A percentile compares a stretch with the other conserved stretches of the same genome.
Evolutionary conservation across 2,797 vertebrate species (phyloP).

Genomic region (Euthynnus affinis): DNA sequence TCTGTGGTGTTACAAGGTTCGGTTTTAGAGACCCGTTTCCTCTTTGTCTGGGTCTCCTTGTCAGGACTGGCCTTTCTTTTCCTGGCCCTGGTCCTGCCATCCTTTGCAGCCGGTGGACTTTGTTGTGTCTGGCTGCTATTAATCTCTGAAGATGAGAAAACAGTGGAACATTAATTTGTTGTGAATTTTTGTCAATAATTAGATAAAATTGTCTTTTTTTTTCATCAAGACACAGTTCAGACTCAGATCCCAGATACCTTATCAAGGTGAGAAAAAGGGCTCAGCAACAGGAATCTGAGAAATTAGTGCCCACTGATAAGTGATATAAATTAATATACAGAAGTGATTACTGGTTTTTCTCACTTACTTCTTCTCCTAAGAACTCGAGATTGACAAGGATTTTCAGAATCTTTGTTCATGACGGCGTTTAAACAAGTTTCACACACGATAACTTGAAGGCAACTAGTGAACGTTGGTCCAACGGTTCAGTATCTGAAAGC

Average conservation of each 20-base stretch:
- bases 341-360: no score
- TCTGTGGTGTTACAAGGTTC: neutral
- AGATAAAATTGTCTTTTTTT: neutral
- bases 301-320: neutral
- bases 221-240: neutral
- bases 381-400: no score
- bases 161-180: neutral
- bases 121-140: neutral
- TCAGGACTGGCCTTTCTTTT: slow-evolving; percentile 5
- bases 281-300: no score
- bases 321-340: no score
- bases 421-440: no score
- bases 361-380: no score
- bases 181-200: neutral
- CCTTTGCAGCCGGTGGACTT: neutral
- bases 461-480: no score
- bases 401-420: no score
- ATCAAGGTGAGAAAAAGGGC: no score
- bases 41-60: neutral
- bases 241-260: neutral
- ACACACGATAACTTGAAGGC: no score
- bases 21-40: neutral
- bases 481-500: no score
- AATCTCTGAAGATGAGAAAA: neutral
- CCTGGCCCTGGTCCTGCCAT: rapidly evolving